Evolutionary conservation across 2,888 invertebrate species (phyloP), one percentile per base, ranked within the genome.

Genomic region (Phengaris arion): DNA sequence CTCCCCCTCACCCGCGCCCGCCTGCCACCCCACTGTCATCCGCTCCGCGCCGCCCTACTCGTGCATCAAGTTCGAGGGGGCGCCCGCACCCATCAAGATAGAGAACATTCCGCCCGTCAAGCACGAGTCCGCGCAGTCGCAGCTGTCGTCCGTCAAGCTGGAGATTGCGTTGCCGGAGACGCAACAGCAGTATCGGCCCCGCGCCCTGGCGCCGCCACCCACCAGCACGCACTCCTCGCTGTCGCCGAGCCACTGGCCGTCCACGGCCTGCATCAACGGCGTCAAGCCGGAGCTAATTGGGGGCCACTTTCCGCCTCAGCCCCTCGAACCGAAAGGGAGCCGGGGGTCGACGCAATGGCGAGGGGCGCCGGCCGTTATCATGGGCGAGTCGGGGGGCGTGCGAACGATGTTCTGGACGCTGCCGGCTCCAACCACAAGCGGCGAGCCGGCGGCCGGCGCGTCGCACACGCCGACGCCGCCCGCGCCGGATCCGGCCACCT

Each of bases 351-450:
- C 87, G 74, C 93, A 90, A 89, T 92, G 92, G 93, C 95, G 92
- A 84, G 96, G 88, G 83, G 96, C 98, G 74, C 98, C 98, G 52
- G 97, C 97, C 73, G 98, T 98, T 79, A 97, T 98, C 81, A 98
- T 98, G 98, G 98, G 98, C 74, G 98, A 98, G 89, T 97, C 97
- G 59, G 98, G 98, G 75, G 97, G 98, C 68, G 98, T 98, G 0
- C 94, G 96, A 72, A 95, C 95, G 46, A 95, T 95, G 95, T 95
- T 95, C 78, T 95, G 95, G 95, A 95, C 95, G 75, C 89, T 95
- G 35, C 94, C 95, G 74, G 95, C 95, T 59, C 94, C 92, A 3
- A 87, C 88, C 55, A 85, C 95, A 59, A 93, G 94, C 68, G 95
- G 89, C 59, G 91, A 95, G 86, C 89, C 94, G 48, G 86, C 90